Evolutionary conservation across 2,797 vertebrate species (phyloP), one percentile per base, ranked within the genome.

Genomic region (Microctenopoma lineatum): DNA sequence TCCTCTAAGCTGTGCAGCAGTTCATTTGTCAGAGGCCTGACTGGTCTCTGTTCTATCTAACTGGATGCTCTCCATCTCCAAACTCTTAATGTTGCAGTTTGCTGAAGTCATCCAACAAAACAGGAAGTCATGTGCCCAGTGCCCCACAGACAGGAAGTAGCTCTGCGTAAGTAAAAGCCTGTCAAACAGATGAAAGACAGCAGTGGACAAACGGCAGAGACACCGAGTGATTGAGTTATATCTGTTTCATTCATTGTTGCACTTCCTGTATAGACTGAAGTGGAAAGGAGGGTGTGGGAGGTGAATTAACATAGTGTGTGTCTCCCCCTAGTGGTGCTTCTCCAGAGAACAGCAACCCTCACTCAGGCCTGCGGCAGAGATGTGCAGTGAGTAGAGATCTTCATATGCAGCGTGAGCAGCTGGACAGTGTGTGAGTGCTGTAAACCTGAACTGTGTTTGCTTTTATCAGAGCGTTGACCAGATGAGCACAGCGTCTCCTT

Each of bases 51-150:
- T 66, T 29, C 1, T n/a, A 10, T 74, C 11, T 70, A 61, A 80
- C 70, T 47, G 58, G 36, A 58, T 0, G 1, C 61, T 66, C 36
- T 46, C 27, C 2, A 18, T 59, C 45, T 80, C 51, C 7, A 70
- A 77, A 76, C 79, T 84, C 59, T 66, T 44, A 50, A 68, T 86
- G 68, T 79, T 83, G 10, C 85, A 95, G 93, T 80, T 83, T 92
- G 78, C 84, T 90, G 82, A 93, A 93, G 88, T 76, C 87, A 3
- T 62, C 81, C 34, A 54, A 70, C 75, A 94, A 93, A 92, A 87
- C 94, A 92, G 94, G 93, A 95, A 95, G 91, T 92, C 83, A 87
- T 62, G 82, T 75, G 73, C 32, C 84, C 48, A 7, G 77, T 1
- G 29, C 79, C 16, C 70, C 79, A 21, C 86, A 79, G 61, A 83